Evolutionary conservation across 1,140 invertebrate species (phyloP).

Genomic region (Apis dorsata): DNA sequence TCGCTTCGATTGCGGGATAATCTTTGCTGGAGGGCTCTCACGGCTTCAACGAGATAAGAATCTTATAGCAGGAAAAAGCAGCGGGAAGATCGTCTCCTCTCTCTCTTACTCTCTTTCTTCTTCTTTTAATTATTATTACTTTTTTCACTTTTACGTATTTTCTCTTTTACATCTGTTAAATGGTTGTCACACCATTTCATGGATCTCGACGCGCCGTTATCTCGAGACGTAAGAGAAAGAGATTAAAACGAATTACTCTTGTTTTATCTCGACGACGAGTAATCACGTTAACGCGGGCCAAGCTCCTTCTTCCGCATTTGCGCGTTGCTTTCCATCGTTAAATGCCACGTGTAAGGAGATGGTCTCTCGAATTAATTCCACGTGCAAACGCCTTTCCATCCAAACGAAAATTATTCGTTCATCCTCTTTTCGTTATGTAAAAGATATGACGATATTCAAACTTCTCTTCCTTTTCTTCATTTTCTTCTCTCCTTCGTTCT

Average conservation of each 20-base stretch:
- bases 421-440: neutral
- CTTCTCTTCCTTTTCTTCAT: too few relatives aligned
- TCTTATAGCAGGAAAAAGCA: neutral
- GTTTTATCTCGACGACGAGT: slow-evolving; percentile 4
- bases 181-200: too few relatives aligned
- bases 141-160: too few relatives aligned
- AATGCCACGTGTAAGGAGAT: neutral
- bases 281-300: slow-evolving; percentile 19
- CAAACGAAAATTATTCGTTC: neutral
- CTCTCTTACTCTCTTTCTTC: too few relatives aligned
- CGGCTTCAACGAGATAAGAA: slow-evolving; percentile 39
- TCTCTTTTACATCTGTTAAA: too few relatives aligned
- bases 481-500: neutral
- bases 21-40: slow-evolving; percentile 24
- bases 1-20: slow-evolving; percentile 36
- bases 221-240: neutral
- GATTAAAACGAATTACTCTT: neutral
- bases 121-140: too few relatives aligned
- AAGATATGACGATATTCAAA: too few relatives aligned
- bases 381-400: neutral
- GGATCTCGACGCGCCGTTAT: neutral
- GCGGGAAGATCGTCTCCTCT: neutral
- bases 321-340: too few relatives aligned
- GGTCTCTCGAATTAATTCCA: slow-evolving; percentile 13
- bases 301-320: neutral